These are phyloP conservation scores for Chironomus striatipennis DNA, from an alignment of 1,140 invertebrate species.

Conservation along the genomic window DNA sequence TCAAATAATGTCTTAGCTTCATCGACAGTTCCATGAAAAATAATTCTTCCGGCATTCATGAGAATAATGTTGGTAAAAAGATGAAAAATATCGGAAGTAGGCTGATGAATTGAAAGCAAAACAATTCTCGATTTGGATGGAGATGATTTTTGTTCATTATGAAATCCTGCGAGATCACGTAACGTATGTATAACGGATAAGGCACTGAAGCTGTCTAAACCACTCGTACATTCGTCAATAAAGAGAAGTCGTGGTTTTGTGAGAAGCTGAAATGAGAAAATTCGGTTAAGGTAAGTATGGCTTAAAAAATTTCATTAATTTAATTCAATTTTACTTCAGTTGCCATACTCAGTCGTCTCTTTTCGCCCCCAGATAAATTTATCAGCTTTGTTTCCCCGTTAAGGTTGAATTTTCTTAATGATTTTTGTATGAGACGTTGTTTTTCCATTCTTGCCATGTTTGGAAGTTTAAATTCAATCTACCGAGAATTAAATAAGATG, in stretches of 20 bases:
- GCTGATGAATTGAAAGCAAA: slow-evolving; percentile 80
- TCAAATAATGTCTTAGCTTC: slow-evolving; percentile 54
- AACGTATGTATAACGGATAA: slow-evolving; percentile 62
- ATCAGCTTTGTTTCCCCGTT: slow-evolving; percentile 55
- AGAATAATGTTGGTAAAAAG: slow-evolving; percentile 72
- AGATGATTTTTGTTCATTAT: background rate
- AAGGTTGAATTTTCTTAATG: slow-evolving; percentile 42
- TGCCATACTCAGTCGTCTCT: slow-evolving; percentile 75
- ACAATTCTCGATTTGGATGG: slow-evolving; percentile 47
- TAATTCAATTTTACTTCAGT: slow-evolving; percentile 55
- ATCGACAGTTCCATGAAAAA: slow-evolving; percentile 64
- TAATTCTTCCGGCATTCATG: slow-evolving; percentile 66
- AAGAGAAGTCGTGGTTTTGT: slow-evolving; percentile 69
- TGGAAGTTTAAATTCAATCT: slow-evolving; percentile 38
- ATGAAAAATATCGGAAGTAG: slow-evolving; percentile 73
- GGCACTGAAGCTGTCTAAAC: slow-evolving; percentile 73
- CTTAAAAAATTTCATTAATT: slow-evolving; percentile 1
- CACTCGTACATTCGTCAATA: slow-evolving; percentile 76
- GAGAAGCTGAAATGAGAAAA: slow-evolving; percentile 46
- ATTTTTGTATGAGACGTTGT: background rate
- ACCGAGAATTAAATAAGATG: slow-evolving; percentile 41
- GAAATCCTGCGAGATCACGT: slow-evolving; percentile 34
- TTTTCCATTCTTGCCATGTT: slow-evolving; percentile 35
- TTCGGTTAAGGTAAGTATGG: background rate
- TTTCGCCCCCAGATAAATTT: slow-evolving; percentile 74